phyloP scores from a whole-genome alignment of 2,888 invertebrate species.

The Thereva unica region DNA sequence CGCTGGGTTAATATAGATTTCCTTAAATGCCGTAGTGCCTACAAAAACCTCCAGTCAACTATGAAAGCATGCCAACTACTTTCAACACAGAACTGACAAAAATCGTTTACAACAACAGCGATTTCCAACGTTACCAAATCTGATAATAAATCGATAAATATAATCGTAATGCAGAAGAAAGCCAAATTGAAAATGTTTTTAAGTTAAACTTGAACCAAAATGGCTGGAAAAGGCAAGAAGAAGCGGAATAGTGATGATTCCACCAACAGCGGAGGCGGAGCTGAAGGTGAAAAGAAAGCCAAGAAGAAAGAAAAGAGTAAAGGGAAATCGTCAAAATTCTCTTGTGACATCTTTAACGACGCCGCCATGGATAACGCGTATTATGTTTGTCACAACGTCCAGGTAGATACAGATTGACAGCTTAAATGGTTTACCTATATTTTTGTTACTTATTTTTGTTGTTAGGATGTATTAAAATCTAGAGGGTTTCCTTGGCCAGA shows the following conservation, averaged over 20 bases:
- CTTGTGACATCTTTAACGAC: conserved; percentile 84
- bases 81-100: no score
- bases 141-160: no score
- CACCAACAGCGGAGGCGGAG: conserved; percentile 54
- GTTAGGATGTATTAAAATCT: conserved; percentile 76
- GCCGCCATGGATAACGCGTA: conserved; percentile 94
- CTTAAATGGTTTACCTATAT: not conserved
- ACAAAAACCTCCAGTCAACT: no score
- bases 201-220: conserved; percentile 37
- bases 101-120: no score
- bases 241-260: conserved; percentile 64
- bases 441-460: conserved; percentile 13
- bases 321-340: conserved; percentile 68
- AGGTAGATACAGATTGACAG: conserved; percentile 59
- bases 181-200: no score
- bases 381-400: conserved; percentile 90
- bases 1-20: no score
- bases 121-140: no score
- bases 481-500: conserved; percentile 91
- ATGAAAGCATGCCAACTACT: no score
- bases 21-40: no score
- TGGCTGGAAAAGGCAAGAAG: conserved; percentile 61
- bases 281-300: conserved; percentile 58
- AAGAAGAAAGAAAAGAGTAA: conserved; percentile 53
- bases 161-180: no score